Conservation (phyloP, 1,140 invertebrate species). For the Arctopsyche grandis region DNA sequence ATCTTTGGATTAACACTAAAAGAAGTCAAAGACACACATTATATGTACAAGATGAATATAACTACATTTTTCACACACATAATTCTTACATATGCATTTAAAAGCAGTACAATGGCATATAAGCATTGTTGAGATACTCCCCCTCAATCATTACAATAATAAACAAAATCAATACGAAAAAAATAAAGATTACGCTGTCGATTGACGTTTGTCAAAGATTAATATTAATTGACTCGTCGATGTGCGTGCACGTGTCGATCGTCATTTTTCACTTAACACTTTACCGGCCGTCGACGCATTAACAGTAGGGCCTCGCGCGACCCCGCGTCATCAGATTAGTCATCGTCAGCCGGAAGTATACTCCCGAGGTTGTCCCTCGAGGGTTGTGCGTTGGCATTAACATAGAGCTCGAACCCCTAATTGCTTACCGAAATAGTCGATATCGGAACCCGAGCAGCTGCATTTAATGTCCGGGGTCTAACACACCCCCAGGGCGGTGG, state of each 20-base stretch:
- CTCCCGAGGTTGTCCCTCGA: slow-evolving; percentile 19
- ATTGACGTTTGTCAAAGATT: neutral
- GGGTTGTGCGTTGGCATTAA: slow-evolving; percentile 41
- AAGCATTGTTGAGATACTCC: too few relatives aligned
- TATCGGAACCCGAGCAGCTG: slow-evolving; percentile 51
- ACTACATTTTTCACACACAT: too few relatives aligned
- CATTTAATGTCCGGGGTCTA: slow-evolving; percentile 43
- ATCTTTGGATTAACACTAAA: too few relatives aligned
- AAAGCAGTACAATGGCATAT: too few relatives aligned
- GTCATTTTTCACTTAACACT: slow-evolving; percentile 19
- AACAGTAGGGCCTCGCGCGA: neutral
- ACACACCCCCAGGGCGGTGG: neutral
- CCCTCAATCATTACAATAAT: too few relatives aligned
- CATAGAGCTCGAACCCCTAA: slow-evolving; percentile 53
- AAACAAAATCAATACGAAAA: neutral
- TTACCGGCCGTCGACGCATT: neutral
- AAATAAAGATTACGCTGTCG: neutral
- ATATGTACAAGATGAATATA: too few relatives aligned
- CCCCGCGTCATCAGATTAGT: slow-evolving; percentile 42
- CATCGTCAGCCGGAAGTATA: slow-evolving; percentile 46
- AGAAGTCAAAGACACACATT: too few relatives aligned
- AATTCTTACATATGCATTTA: too few relatives aligned
- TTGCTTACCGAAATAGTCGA: slow-evolving; percentile 55
- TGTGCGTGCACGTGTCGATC: neutral
- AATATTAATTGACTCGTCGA: neutral